A percentile compares a stretch with the other conserved stretches of the same genome.
Evolutionary conservation across 2,113 vertebrate genomes (phyloP).

Genomic region (Catharus minimus): DNA sequence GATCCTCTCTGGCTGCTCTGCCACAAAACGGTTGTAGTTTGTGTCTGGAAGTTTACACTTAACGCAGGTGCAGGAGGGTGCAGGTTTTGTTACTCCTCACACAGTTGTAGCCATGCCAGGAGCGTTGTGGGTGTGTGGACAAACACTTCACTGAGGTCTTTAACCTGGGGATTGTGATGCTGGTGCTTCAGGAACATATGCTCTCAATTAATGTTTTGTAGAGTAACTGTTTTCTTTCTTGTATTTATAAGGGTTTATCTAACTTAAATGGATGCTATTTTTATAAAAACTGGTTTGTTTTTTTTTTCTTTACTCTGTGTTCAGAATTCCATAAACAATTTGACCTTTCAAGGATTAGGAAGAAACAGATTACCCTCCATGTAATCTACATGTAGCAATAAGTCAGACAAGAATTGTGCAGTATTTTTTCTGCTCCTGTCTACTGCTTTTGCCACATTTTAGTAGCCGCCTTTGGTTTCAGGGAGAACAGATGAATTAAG

Average conservation of each 20-base stretch:
- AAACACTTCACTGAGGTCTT: constrained; percentile 7
- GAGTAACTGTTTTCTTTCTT: constrained; percentile 38
- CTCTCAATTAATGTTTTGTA: constrained; percentile 51
- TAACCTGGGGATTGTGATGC: constrained; percentile 30
- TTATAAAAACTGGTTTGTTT: constrained; percentile 56
- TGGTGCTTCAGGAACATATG: constrained; percentile 61
- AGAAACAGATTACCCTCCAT: constrained; percentile 29
- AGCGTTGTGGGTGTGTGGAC: neutral
- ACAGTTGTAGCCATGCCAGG: neutral
- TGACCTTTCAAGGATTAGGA: constrained; percentile 20
- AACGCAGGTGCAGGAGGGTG: constrained; percentile 23
- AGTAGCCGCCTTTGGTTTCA: constrained; percentile 53
- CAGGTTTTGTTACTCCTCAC: constrained; percentile 18
- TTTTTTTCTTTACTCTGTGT: neutral
- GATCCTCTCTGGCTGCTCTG: neutral
- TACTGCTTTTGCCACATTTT: constrained; percentile 39
- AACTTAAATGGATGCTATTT: constrained; percentile 71
- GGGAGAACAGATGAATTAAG: constrained; percentile 57
- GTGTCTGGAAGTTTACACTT: constrained; percentile 63
- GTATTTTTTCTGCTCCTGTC: constrained; percentile 16
- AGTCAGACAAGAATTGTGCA: constrained; percentile 32
- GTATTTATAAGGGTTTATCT: constrained; percentile 72
- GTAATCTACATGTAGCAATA: constrained; percentile 70
- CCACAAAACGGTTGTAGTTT: neutral
- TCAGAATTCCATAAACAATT: constrained; percentile 21